phyloP scores from a whole-genome alignment of 2,888 invertebrate genomes.

The Tridacna crocea region DNA sequence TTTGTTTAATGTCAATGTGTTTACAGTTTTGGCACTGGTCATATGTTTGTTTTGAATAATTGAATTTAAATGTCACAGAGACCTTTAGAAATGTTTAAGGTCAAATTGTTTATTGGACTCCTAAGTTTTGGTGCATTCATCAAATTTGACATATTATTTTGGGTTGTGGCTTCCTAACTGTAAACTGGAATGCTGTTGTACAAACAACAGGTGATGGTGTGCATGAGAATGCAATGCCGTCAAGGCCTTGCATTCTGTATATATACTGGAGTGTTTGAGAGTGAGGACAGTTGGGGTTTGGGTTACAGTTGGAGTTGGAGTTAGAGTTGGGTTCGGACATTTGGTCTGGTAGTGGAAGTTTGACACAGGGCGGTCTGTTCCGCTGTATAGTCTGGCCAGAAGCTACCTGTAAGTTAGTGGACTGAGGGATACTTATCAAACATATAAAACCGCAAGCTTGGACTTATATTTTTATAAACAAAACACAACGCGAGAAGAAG shows the following conservation, averaged over 20 bases:
- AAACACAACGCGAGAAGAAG: background rate
- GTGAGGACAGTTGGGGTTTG: too few species aligned
- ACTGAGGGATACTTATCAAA: background rate
- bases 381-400: too few species aligned
- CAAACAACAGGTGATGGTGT: background rate
- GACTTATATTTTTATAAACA: background rate
- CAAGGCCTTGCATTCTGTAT: background rate
- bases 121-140: background rate
- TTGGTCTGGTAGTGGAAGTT: background rate
- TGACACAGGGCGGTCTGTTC: too few species aligned
- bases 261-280: background rate
- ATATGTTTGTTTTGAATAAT: too few species aligned
- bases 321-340: too few species aligned
- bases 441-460: background rate
- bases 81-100: background rate
- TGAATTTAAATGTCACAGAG: too few species aligned
- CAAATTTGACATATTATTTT: background rate
- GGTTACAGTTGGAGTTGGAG: too few species aligned
- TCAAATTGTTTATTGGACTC: background rate
- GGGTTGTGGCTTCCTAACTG: background rate
- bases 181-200: background rate
- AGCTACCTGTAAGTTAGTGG: too few species aligned
- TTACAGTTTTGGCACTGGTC: too few species aligned
- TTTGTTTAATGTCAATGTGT: constrained; percentile 17
- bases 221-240: background rate